Percentiles rank a stretch among this genome's conserved stretches.
Conservation (phyloP, 2,113 vertebrate genomes). For the Grallaria varia region DNA sequence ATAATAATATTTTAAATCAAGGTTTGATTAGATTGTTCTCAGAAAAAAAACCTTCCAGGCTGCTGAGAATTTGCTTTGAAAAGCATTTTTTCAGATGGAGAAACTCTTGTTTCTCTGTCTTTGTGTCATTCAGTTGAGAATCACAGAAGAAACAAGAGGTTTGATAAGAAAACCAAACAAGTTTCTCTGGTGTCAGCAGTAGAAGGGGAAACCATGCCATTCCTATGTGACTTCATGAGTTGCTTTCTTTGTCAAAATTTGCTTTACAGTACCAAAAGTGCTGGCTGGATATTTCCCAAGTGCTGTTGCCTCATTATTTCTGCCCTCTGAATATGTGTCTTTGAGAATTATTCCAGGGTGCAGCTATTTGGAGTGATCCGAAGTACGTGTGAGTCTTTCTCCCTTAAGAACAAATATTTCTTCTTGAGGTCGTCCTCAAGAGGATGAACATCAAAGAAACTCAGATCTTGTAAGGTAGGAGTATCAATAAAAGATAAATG, state of each 20-base stretch:
- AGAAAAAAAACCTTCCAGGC: not conserved
- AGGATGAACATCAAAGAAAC: not conserved
- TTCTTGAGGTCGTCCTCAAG: not conserved
- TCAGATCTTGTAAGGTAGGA: not conserved
- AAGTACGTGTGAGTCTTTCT: not conserved
- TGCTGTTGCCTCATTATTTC: not conserved
- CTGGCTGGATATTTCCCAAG: not conserved
- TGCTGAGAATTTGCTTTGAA: not conserved
- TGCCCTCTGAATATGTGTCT: not conserved
- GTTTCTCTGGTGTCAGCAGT: not conserved
- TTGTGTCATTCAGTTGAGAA: not conserved
- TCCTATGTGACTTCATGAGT: not conserved
- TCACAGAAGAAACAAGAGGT: not conserved
- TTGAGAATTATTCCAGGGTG: not conserved
- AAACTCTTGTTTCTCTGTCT: not conserved
- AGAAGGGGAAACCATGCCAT: not conserved
- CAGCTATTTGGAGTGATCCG: not conserved
- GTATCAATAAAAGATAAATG: not conserved
- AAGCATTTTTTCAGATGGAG: not conserved
- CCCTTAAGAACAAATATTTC: not conserved
- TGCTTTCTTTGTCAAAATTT: not conserved
- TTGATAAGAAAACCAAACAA: not conserved
- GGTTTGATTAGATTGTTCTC: not conserved
- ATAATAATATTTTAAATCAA: not conserved
- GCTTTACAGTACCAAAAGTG: not conserved